Conservation (phyloP, 2,113 vertebrate species). For the Cavia aperea region DNA sequence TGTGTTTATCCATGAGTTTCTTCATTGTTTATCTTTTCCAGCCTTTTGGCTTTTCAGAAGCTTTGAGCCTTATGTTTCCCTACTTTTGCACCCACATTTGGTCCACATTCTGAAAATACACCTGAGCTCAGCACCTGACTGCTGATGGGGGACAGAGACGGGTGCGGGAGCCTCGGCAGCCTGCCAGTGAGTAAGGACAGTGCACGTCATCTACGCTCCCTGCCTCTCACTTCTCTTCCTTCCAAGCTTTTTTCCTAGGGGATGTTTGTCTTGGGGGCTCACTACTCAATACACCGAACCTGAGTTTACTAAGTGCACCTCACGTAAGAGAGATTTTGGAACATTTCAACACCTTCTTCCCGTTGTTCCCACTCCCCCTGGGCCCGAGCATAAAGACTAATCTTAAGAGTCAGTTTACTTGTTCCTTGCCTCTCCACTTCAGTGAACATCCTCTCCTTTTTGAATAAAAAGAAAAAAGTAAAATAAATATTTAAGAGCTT, state of each 20-base stretch:
- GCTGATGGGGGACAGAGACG: background rate
- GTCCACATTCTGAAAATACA: background rate
- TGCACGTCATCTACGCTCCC: accelerated
- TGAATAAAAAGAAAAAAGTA: background rate
- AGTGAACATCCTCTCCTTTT: background rate
- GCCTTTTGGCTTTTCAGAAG: background rate
- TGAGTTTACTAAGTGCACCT: background rate
- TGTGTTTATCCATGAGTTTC: background rate
- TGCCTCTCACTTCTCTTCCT: background rate
- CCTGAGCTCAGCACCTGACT: accelerated
- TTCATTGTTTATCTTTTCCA: background rate
- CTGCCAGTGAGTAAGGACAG: background rate
- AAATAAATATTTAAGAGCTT: background rate
- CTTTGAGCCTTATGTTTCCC: background rate
- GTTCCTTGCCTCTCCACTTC: background rate
- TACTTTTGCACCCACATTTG: background rate
- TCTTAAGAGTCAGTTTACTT: background rate
- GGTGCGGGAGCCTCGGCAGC: background rate
- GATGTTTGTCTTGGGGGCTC: background rate
- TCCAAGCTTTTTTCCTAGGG: background rate
- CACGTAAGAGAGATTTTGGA: background rate
- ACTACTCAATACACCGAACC: background rate
- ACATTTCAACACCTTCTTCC: background rate
- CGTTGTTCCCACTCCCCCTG: background rate
- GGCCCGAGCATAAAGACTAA: background rate